A percentile compares a stretch with the other conserved stretches of the same genome.
Conservation (phyloP, 2,888 invertebrate species). For the Ophion obscuratus region DNA sequence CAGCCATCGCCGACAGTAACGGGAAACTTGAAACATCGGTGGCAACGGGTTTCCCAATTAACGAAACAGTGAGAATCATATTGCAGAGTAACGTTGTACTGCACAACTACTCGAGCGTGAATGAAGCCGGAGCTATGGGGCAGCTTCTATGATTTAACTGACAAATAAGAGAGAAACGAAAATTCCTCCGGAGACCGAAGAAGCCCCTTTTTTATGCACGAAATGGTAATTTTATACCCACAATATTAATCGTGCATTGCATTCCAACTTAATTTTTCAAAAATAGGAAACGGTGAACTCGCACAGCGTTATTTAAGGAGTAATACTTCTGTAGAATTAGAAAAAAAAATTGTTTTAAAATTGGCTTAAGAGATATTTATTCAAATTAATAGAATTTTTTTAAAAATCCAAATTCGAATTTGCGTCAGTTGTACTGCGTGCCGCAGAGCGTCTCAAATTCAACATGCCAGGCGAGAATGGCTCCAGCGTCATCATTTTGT, state of each 20-base stretch:
- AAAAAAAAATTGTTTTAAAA: too few relatives aligned
- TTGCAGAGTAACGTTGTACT: conserved; percentile 20
- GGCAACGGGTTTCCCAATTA: conserved; percentile 3
- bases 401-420: too few relatives aligned
- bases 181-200: neutral
- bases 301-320: too few relatives aligned
- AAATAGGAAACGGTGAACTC: too few relatives aligned
- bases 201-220: neutral
- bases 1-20: conserved; percentile 39
- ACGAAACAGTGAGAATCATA: conserved; percentile 23
- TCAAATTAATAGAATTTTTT: too few relatives aligned
- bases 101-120: conserved; percentile 15
- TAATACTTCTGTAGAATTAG: too few relatives aligned
- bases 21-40: conserved; percentile 21
- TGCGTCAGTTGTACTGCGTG: too few relatives aligned
- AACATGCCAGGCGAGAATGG: too few relatives aligned
- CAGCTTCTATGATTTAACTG: neutral
- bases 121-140: neutral
- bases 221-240: neutral
- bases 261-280: too few relatives aligned
- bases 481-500: too few relatives aligned
- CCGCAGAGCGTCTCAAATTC: too few relatives aligned
- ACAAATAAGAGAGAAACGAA: neutral
- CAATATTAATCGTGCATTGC: neutral
- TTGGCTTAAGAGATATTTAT: too few relatives aligned